Base-by-base conservation (phyloP, 2,113 vertebrate species). In the Cyanocitta stelleri region DNA sequence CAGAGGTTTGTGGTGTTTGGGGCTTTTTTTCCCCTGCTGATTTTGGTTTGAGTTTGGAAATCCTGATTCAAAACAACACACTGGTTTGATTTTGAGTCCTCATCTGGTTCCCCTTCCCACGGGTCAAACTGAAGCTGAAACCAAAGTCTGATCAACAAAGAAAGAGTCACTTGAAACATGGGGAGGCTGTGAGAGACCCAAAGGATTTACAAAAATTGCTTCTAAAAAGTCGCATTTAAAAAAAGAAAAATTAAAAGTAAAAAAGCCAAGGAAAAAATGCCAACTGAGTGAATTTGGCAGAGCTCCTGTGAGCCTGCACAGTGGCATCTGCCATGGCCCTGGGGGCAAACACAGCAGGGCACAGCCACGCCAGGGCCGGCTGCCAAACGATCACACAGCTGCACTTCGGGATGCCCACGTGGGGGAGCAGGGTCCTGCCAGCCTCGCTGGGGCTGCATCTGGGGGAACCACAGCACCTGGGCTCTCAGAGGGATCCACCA, bases 21-120 rank as follows among this genome's bases (percentile, higher is more conserved):
- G 1, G 1, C 1, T 13, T 7, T 71, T 71, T n/a, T 8, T 14
- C 3, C 3, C 10, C 29, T 26, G 30, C 16, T 63, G 39, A 75
- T 89, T 85, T 80, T 16, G 13, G 27, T 84, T 85, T 63, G 52
- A 49, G 35, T 75, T 75, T 48, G 35, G 64, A 84, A 87, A 87
- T 43, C 26, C 16, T 59, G 55, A 48, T 52, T 56, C 67, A 67
- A 54, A 92, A 55, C 10, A 75, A 83, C 39, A 46, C 10, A 23
- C 15, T 76, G 24, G 15, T 41, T 56, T 83, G n/a, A 68, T 52
- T 68, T 63, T 33, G 43, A 87, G 23, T 62, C 43, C 33, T 89
- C 17, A 27, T 33, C 35, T 72, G 43, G 19, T 43, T 95, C 30
- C 44, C 39, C 30, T 67, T 77, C 33, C 39, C 48, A 39, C 0